phyloP scores from a whole-genome alignment of 2,888 invertebrate species.

The Heliconius ethilla region DNA sequence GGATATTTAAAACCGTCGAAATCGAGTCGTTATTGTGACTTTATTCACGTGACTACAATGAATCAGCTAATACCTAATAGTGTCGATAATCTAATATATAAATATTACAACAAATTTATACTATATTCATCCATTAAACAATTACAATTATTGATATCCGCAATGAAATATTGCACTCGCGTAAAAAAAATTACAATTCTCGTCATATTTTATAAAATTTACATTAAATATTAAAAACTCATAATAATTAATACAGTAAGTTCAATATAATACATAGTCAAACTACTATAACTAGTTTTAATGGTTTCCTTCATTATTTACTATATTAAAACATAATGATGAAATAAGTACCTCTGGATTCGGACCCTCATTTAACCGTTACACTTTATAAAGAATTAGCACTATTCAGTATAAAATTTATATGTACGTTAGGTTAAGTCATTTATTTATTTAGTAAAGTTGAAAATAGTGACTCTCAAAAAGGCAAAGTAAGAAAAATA shows the following conservation, averaged over 20 bases:
- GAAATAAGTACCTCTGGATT: conserved; percentile 42
- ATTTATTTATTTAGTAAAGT: conserved; percentile 22
- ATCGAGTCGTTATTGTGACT: not conserved
- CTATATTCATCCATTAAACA: not conserved
- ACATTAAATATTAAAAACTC: conserved; percentile 13
- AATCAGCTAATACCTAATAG: not conserved
- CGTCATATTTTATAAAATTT: conserved; percentile 2
- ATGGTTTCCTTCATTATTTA: conserved; percentile 11
- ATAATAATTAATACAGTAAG: conserved; percentile 1
- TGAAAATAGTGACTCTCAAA: conserved; percentile 35
- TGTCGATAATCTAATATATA: conserved; percentile 10
- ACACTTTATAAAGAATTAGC: conserved; percentile 22
- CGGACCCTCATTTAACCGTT: conserved; percentile 44
- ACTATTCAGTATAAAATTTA: conserved; percentile 19
- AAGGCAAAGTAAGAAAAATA: conserved; percentile 32
- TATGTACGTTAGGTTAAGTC: not conserved
- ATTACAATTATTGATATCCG: conserved; percentile 16
- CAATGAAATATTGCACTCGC: not conserved
- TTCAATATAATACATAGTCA: conserved; percentile 2
- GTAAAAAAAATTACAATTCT: conserved; percentile 14
- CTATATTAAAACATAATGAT: conserved; percentile 25
- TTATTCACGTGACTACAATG: not conserved
- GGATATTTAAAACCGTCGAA: not conserved
- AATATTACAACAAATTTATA: conserved; percentile 17
- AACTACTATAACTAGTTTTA: conserved; percentile 13